Evolutionary conservation across 2,888 invertebrate species (phyloP), one percentile per base, ranked within the genome.

Genomic region (Tethea ocularis): DNA sequence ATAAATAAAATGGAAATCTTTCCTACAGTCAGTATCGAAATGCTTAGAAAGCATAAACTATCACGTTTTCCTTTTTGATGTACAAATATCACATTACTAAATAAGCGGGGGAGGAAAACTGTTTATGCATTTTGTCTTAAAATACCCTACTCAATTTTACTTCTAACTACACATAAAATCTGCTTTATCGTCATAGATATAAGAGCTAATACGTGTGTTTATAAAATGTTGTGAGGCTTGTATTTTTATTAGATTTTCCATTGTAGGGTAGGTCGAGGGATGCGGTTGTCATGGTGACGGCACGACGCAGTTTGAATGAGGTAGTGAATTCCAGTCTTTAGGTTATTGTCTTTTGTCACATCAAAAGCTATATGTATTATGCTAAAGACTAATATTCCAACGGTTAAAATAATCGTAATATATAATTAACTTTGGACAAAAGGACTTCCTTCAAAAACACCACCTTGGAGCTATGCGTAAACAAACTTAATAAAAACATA

Each of bases 1-100:
- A 8, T 41, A n/a, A 17, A 7, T 17, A 41, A 41, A 41, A 15
- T 41, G 6, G 20, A 20, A n/a, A 46, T 15, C 10, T 20, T 20
- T 46, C 20, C 10, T n/a, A 3, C 20, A 46, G 41, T 41, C 41
- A 8, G 46, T 53, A 24, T 11, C 3, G 17, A 63, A 69, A 61
- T 63, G 62, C 62, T 68, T 69, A 68, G 57, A 63, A 70, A 70
- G 70, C 64, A 70, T 66, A 70, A 70, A 63, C 69, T 68, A 74
- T 70, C 64, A 66, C 67, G 56, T 63, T 73, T 76, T 76, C 71
- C 71, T 69, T 72, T 72, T 75, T 68, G 68, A 71, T 72, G 75
- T 67, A 70, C 75, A 78, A 74, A 78, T 79, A 80, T 82, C 76
- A 74, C 76, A 80, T 85, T 84, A 80, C 84, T 83, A 80, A 82